Conservation (phyloP, 2,888 invertebrate genomes). For the Spatulosminthurus flaviceps region DNA sequence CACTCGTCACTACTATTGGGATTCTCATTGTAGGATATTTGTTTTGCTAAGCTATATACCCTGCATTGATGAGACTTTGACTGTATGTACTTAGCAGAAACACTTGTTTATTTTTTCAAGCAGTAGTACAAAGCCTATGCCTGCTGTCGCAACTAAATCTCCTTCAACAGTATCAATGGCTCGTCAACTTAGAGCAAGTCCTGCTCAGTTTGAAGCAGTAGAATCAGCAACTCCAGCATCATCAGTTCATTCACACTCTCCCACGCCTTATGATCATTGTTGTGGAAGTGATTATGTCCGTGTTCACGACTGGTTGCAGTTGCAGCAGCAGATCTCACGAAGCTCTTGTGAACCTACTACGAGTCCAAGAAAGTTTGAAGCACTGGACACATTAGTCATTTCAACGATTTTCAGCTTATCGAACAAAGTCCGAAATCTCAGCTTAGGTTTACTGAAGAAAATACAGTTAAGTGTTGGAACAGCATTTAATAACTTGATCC, state of each 20-base stretch:
- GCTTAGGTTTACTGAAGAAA: conserved; percentile 67
- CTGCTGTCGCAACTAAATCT: neutral
- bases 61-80: no score
- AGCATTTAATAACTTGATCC: no score
- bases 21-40: neutral
- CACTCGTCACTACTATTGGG: neutral
- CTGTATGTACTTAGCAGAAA: neutral
- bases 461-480: conserved; percentile 66
- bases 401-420: conserved; percentile 70
- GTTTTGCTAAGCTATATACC: neutral
- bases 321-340: conserved; percentile 37
- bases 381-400: conserved; percentile 69
- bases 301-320: conserved; percentile 37
- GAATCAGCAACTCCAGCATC: conserved; percentile 35
- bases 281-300: conserved; percentile 36
- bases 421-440: conserved; percentile 67
- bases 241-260: conserved; percentile 47
- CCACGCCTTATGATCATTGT: conserved; percentile 43
- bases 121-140: neutral
- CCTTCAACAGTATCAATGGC: conserved; percentile 27
- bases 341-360: conserved; percentile 29
- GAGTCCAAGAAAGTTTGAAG: conserved; percentile 61
- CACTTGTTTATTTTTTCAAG: neutral
- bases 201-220: conserved; percentile 36
- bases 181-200: conserved; percentile 22